A percentile compares a stretch with the other conserved stretches of the same genome.
These are phyloP conservation scores for Marmota monax DNA, from an alignment of 2,113 vertebrate species.

Conservation along the genomic window DNA sequence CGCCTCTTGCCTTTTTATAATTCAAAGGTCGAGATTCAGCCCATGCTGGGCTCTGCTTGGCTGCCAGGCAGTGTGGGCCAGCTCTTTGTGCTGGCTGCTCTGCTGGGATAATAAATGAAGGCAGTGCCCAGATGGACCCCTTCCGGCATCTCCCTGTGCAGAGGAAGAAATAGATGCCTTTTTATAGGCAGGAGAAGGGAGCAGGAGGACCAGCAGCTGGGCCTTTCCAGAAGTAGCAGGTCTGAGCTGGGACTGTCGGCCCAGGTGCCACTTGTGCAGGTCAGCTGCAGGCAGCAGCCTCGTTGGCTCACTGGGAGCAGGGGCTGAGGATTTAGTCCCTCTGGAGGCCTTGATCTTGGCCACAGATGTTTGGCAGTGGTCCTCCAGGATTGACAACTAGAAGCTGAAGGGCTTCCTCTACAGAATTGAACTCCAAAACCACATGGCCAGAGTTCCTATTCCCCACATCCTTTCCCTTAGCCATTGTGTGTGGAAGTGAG, in stretches of 20 bases:
- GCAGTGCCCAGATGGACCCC: background rate
- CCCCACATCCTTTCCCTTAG: background rate
- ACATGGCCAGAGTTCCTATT: too few species aligned
- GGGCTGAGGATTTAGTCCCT: background rate
- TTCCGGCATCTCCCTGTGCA: background rate
- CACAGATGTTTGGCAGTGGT: rapidly evolving
- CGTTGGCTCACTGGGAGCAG: background rate
- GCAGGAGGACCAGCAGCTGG: rapidly evolving
- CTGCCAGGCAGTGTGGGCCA: background rate
- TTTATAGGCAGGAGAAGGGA: background rate
- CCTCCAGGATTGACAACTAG: background rate
- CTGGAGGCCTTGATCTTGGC: background rate
- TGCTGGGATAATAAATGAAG: background rate
- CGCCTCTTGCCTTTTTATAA: background rate
- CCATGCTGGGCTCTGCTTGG: background rate
- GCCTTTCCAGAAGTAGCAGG: background rate
- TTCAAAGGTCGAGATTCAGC: background rate
- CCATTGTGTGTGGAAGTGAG: background rate
- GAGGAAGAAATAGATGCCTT: background rate
- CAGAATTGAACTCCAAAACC: background rate
- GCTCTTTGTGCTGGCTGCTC: background rate
- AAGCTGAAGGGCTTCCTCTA: background rate
- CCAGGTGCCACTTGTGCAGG: background rate
- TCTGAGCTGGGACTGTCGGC: background rate
- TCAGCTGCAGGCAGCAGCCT: background rate